Conservation (phyloP, 2,797 vertebrate species). For the Enteromius thamalakanensis region DNA sequence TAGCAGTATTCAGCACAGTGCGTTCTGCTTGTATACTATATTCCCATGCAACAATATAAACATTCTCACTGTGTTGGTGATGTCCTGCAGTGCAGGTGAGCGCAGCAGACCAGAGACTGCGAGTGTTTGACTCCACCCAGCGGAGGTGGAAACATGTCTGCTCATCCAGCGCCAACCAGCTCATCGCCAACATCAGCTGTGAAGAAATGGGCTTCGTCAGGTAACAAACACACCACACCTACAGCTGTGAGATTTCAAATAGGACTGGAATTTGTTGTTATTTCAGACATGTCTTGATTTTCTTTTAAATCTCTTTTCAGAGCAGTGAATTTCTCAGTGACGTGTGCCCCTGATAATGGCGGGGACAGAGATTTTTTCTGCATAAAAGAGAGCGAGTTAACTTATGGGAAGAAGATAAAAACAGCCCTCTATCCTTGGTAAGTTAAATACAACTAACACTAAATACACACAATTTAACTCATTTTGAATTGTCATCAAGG, state of each 20-base stretch:
- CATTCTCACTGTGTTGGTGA: not conserved
- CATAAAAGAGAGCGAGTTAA: slow-evolving; percentile 81
- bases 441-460: slow-evolving; percentile 47
- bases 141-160: slow-evolving; percentile 86
- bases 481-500: not conserved
- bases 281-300: slow-evolving; percentile 34
- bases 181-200: slow-evolving; percentile 85
- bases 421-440: slow-evolving; percentile 88
- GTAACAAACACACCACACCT: slow-evolving; percentile 62
- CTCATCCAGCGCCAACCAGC: slow-evolving; percentile 82
- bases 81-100: slow-evolving; percentile 85
- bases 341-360: slow-evolving; percentile 71
- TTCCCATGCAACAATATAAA: not conserved
- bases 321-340: slow-evolving; percentile 79
- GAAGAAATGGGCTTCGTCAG: slow-evolving; percentile 92
- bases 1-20: not conserved
- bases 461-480: not conserved
- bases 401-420: slow-evolving; percentile 82
- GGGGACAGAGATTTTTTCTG: slow-evolving; percentile 87
- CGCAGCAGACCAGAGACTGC: slow-evolving; percentile 80
- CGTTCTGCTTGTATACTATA: not conserved
- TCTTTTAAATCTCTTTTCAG: slow-evolving; percentile 64
- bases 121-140: slow-evolving; percentile 82
- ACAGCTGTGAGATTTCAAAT: not conserved
- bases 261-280: slow-evolving; percentile 4